Evolutionary conservation across 2,888 invertebrate species (phyloP).

Genomic region (Catocala nupta): DNA sequence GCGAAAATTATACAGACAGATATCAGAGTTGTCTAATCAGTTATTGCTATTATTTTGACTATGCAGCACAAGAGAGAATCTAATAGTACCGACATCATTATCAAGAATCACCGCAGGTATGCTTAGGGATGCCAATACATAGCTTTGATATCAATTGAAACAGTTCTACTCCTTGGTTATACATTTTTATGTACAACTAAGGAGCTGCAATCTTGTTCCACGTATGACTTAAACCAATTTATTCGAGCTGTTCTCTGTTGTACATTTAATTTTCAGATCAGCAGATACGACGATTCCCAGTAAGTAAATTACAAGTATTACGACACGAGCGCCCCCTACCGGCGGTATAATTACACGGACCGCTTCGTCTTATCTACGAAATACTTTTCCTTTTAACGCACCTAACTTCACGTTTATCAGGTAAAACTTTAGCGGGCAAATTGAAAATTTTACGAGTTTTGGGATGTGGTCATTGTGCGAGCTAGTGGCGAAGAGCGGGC

Average conservation of each 20-base stretch:
- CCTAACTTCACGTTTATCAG: conserved; percentile 84
- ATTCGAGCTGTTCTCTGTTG: conserved; percentile 3
- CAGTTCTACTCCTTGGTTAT: too few relatives aligned
- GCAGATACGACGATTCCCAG: conserved; percentile 38
- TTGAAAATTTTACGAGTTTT: conserved; percentile 83
- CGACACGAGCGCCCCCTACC: conserved; percentile 56
- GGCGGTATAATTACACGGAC: conserved; percentile 68
- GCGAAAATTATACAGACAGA: too few relatives aligned
- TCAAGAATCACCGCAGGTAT: too few relatives aligned
- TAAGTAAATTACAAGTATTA: conserved; percentile 60
- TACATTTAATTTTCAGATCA: conserved; percentile 23
- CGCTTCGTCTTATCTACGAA: conserved; percentile 67
- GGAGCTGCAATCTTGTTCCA: too few relatives aligned
- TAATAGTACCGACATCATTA: too few relatives aligned
- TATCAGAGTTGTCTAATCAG: too few relatives aligned
- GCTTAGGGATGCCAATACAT: too few relatives aligned
- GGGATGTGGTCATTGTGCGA: conserved; percentile 16
- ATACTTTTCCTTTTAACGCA: conserved; percentile 71
- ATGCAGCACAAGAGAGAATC: too few relatives aligned
- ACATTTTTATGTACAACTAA: too few relatives aligned
- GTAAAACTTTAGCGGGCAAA: conserved; percentile 81
- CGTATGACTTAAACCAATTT: conserved; percentile 2
- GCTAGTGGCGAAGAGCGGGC: conserved; percentile 32
- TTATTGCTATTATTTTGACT: too few relatives aligned
- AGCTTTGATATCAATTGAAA: too few relatives aligned